A percentile compares a stretch with the other conserved stretches of the same genome.
Conservation (phyloP, 2,113 vertebrate genomes). For the Ammodytes dubius region DNA sequence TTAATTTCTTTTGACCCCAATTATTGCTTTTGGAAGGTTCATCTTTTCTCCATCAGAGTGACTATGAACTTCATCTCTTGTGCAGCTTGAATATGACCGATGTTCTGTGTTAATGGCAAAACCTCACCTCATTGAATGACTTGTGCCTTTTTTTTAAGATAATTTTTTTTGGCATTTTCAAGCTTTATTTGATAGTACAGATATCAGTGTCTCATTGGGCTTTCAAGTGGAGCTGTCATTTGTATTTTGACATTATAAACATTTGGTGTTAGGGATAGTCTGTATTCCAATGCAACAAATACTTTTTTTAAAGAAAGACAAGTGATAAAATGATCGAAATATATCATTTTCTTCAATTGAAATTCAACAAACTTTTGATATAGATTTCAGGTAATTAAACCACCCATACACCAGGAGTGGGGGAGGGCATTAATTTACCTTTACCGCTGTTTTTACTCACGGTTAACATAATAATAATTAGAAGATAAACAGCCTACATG, state of each 20-base stretch:
- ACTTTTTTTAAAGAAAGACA: neutral
- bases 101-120: constrained; percentile 87
- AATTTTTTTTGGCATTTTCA: constrained; percentile 41
- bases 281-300: neutral
- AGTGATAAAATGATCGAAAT: too few species aligned
- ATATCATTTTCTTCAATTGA: too few species aligned
- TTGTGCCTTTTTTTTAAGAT: constrained; percentile 37
- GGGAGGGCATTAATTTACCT: too few species aligned
- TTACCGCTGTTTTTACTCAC: too few species aligned
- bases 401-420: too few species aligned
- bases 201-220: neutral
- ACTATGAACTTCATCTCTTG: constrained; percentile 86
- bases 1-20: constrained; percentile 81
- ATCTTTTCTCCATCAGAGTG: constrained; percentile 88
- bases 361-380: too few species aligned
- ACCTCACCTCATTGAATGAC: constrained; percentile 79
- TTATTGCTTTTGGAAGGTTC: constrained; percentile 91
- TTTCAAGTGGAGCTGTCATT: neutral
- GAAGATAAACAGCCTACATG: too few species aligned
- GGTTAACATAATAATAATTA: too few species aligned
- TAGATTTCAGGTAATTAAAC: too few species aligned
- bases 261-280: neutral
- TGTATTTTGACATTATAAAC: too few species aligned
- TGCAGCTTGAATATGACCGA: constrained; percentile 89
- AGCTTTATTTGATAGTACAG: neutral